These are phyloP conservation scores for Marmota flaviventris DNA, from an alignment of 2,113 vertebrate genomes.

Conservation along the genomic window DNA sequence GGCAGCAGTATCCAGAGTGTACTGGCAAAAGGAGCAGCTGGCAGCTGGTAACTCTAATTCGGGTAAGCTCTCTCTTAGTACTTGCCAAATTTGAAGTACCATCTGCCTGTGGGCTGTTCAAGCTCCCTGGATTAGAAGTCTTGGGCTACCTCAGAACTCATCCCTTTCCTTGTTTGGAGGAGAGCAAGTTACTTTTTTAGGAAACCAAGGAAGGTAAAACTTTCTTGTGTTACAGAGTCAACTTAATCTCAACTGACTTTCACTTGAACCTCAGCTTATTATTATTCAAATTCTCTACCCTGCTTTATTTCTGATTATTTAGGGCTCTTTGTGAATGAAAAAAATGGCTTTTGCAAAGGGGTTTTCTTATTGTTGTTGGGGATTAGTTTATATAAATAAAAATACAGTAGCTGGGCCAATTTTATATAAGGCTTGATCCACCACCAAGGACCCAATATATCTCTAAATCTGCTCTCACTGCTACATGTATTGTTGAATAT, in stretches of 20 bases:
- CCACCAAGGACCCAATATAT: not conserved
- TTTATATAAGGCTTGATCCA: not conserved
- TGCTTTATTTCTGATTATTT: not conserved
- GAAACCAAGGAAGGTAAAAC: not conserved
- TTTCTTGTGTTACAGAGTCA: not conserved
- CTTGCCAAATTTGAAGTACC: conserved; percentile 60
- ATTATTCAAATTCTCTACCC: not conserved
- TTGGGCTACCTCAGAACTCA: not conserved
- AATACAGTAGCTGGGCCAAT: not conserved
- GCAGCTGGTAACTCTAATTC: conserved; percentile 56
- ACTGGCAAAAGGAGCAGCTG: conserved; percentile 42
- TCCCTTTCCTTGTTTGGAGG: not conserved
- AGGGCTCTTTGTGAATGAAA: not conserved
- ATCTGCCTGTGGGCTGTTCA: conserved; percentile 12
- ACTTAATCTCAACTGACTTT: not conserved
- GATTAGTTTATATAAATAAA: not conserved
- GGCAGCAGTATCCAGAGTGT: not conserved
- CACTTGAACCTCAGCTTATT: not conserved
- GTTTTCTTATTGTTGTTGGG: not conserved
- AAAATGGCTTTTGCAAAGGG: not conserved
- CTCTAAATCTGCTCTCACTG: not conserved
- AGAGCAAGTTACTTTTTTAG: not conserved
- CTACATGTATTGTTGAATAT: not conserved
- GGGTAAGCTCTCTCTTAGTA: conserved; percentile 26
- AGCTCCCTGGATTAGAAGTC: conserved; percentile 27